These are phyloP conservation scores for Pterocles gutturalis DNA, from an alignment of 2,113 vertebrate genomes.

Conservation along the genomic window DNA sequence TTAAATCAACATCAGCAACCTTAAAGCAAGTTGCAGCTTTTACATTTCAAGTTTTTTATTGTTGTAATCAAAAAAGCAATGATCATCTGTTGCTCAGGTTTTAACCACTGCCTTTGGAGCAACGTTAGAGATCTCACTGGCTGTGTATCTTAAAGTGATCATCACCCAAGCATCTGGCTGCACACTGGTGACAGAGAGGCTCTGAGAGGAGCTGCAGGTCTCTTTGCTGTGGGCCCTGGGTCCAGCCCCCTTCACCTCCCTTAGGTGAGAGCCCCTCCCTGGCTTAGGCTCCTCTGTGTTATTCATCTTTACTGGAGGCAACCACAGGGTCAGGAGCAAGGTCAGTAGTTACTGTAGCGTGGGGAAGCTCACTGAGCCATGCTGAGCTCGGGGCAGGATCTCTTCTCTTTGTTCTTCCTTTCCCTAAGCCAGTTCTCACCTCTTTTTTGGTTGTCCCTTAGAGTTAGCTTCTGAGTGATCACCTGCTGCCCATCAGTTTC, in stretches of 20 bases:
- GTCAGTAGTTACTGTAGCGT: background rate
- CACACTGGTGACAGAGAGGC: background rate
- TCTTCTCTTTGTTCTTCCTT: background rate
- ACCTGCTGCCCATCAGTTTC: background rate
- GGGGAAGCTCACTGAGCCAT: background rate
- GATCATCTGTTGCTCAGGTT: background rate
- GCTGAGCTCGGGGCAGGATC: background rate
- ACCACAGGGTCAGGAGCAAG: rapidly evolving
- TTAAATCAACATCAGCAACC: background rate
- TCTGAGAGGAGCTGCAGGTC: background rate
- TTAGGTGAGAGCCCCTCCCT: background rate
- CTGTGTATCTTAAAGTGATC: background rate
- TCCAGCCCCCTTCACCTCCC: rapidly evolving
- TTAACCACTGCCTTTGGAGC: background rate
- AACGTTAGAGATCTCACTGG: background rate
- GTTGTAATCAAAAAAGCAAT: background rate
- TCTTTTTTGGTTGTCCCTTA: background rate
- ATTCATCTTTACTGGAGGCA: background rate
- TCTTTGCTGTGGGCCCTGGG: background rate
- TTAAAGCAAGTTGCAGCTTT: background rate
- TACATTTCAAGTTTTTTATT: background rate
- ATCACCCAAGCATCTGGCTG: background rate
- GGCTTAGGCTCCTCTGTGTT: background rate
- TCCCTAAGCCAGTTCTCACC: background rate
- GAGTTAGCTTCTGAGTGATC: rapidly evolving